phyloP scores from a whole-genome alignment of 2,888 invertebrate species.

The Drosophila kambysellisi region DNA sequence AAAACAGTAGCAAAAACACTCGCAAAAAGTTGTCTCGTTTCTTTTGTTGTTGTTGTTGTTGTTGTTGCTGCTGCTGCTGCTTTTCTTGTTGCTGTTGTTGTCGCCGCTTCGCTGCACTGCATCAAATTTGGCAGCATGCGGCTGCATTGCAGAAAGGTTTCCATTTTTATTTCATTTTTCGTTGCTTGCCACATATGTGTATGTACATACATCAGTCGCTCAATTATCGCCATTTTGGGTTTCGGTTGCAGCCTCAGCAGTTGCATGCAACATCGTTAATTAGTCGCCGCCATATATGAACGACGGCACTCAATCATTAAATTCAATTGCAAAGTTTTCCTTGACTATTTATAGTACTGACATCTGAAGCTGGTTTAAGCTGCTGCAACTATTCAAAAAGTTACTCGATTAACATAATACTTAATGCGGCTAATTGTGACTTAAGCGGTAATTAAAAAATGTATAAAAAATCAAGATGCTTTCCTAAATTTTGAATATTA shows the following conservation, averaged over 20 bases:
- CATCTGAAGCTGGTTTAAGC: slow-evolving; percentile 1
- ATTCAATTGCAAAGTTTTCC: slow-evolving; percentile 49
- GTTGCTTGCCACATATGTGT: slow-evolving; percentile 28
- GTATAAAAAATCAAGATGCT: background rate
- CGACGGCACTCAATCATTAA: slow-evolving; percentile 63
- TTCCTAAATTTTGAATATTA: background rate
- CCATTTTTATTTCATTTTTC: slow-evolving; percentile 30
- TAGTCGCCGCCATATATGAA: slow-evolving; percentile 49
- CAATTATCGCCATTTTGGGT: slow-evolving; percentile 58
- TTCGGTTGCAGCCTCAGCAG: slow-evolving; percentile 22
- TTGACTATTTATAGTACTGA: slow-evolving; percentile 41
- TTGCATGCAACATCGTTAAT: slow-evolving; percentile 56
- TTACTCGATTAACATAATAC: background rate
- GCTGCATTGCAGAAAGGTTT: slow-evolving; percentile 57
- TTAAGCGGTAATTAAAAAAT: background rate
- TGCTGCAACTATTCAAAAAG: background rate
- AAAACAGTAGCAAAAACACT: slow-evolving; percentile 71
- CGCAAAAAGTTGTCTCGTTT: slow-evolving; percentile 52
- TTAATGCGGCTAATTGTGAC: background rate
- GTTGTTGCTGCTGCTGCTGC: slow-evolving; percentile 20
- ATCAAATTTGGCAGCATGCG: slow-evolving; percentile 52
- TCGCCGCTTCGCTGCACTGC: slow-evolving; percentile 66
- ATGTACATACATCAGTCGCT: slow-evolving; percentile 16
- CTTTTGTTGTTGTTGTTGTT: slow-evolving; percentile 23
- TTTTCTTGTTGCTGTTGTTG: slow-evolving; percentile 32